Evolutionary conservation across 2,888 invertebrate genomes (phyloP).

Genomic region (Melinopterus prodromus): DNA sequence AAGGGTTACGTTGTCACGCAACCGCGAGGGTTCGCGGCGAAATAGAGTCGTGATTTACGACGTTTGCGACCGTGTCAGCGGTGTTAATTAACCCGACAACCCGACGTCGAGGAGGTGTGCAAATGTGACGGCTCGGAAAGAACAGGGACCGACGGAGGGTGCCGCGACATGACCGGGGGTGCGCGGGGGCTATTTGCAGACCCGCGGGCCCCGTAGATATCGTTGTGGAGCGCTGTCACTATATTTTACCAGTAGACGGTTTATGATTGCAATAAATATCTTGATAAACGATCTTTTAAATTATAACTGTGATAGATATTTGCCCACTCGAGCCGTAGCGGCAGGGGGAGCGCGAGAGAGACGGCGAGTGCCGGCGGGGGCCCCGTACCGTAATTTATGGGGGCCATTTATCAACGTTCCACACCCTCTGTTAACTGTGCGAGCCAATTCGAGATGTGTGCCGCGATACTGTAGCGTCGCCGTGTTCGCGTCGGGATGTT

Average conservation of each 20-base stretch:
- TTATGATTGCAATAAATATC: slow-evolving; percentile 63
- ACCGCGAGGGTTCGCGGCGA: not conserved
- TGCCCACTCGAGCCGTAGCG: slow-evolving; percentile 63
- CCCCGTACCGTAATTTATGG: slow-evolving; percentile 58
- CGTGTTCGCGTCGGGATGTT: slow-evolving; percentile 56
- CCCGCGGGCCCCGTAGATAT: slow-evolving; percentile 33
- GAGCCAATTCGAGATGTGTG: slow-evolving; percentile 68
- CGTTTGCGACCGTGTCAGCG: not conserved
- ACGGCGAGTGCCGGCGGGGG: slow-evolving; percentile 41
- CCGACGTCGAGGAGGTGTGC: not conserved
- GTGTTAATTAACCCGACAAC: not conserved
- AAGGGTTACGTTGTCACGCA: not conserved
- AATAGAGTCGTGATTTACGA: slow-evolving; percentile 4
- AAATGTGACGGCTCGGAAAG: not conserved
- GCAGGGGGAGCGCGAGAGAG: slow-evolving; percentile 57
- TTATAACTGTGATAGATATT: slow-evolving; percentile 63
- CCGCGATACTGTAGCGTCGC: slow-evolving; percentile 54
- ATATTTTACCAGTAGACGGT: slow-evolving; percentile 57
- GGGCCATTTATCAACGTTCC: slow-evolving; percentile 62
- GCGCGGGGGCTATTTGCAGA: slow-evolving; percentile 1
- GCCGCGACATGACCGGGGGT: slow-evolving; percentile 17
- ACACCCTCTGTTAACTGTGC: slow-evolving; percentile 63
- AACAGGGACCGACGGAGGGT: not conserved
- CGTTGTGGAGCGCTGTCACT: slow-evolving; percentile 52
- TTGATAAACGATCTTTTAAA: slow-evolving; percentile 63